A percentile compares a stretch with the other conserved stretches of the same genome.
These are phyloP conservation scores for Abrostola tripartita DNA, from an alignment of 2,888 invertebrate genomes.

Conservation along the genomic window DNA sequence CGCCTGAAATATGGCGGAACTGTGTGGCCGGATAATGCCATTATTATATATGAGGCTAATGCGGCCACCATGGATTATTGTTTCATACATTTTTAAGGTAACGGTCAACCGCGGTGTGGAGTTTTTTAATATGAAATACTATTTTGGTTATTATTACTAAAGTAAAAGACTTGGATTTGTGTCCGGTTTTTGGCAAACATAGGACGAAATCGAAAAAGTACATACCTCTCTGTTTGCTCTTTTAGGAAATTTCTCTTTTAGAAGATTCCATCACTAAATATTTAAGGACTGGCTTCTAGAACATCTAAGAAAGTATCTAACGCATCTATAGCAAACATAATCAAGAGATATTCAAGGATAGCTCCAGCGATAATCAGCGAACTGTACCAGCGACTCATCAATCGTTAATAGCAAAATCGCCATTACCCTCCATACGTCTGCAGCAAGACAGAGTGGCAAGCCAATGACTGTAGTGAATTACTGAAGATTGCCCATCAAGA, in stretches of 20 bases:
- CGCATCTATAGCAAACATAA: too few species aligned
- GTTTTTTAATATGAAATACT: neutral
- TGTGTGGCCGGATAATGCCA: constrained; percentile 52
- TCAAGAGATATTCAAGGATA: neutral
- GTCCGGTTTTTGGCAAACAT: too few species aligned
- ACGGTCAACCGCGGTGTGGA: too few species aligned
- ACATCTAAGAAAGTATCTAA: neutral
- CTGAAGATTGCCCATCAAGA: constrained; percentile 24
- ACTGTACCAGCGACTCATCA: constrained; percentile 24
- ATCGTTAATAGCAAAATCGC: constrained; percentile 15
- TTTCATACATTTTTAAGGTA: constrained; percentile 22
- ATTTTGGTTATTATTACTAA: too few species aligned
- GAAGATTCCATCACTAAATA: too few species aligned
- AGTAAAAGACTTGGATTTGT: too few species aligned
- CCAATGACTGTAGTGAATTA: constrained; percentile 18
- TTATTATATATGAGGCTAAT: constrained; percentile 51
- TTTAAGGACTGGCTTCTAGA: too few species aligned
- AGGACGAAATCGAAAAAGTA: too few species aligned
- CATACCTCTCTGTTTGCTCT: neutral
- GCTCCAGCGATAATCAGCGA: constrained; percentile 1
- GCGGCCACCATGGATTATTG: constrained; percentile 41
- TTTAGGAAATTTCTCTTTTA: too few species aligned
- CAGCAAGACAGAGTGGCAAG: constrained; percentile 7
- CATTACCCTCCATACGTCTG: constrained; percentile 28
- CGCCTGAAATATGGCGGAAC: constrained; percentile 58